Conservation (phyloP, 1,140 invertebrate genomes). For the Ladona fulva region DNA sequence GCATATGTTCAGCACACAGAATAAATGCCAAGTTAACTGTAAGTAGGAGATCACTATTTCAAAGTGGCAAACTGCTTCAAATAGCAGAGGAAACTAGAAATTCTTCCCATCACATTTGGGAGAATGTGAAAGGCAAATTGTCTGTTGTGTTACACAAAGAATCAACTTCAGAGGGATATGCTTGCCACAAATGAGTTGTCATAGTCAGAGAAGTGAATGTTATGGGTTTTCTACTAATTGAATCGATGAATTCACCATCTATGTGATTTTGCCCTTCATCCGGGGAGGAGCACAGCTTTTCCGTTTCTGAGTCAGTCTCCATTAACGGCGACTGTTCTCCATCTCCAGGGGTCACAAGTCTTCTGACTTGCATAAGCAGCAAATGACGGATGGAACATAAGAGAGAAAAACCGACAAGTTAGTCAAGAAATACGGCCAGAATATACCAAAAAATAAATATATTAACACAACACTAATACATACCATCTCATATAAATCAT, state of each 20-base stretch:
- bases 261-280: not conserved
- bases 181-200: not conserved
- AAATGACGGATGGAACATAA: not conserved
- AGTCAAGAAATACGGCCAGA: no score
- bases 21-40: not conserved
- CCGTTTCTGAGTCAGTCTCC: not conserved
- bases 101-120: not conserved
- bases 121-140: not conserved
- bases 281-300: not conserved
- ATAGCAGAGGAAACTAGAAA: not conserved
- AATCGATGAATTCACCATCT: not conserved
- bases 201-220: not conserved
- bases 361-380: slow-evolving; percentile 3
- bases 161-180: not conserved
- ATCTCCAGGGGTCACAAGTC: not conserved
- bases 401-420: not conserved
- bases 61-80: not conserved
- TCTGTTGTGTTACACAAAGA: not conserved
- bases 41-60: not conserved
- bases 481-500: no score
- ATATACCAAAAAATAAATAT: no score
- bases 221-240: not conserved
- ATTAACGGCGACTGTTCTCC: not conserved
- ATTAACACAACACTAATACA: no score
- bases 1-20: no score